Evolutionary conservation across 2,113 vertebrate genomes (phyloP), one percentile per base, ranked within the genome.

Genomic region (Phyllostomus hastatus): DNA sequence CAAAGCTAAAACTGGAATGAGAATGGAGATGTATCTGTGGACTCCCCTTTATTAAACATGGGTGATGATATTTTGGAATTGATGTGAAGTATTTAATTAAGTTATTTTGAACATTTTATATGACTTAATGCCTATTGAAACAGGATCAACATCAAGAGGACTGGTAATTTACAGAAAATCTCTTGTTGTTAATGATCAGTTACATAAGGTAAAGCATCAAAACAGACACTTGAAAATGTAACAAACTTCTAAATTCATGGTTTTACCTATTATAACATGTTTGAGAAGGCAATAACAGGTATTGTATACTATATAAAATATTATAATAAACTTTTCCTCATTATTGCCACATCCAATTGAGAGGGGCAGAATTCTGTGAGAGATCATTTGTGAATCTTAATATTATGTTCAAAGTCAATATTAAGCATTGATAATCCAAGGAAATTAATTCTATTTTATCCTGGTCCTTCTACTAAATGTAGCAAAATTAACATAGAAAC

Each of bases 131-230:
- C 24, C 64, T 76, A 33, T 46, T 79, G 87, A 2, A 38, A 96
- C 22, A 41, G 31, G 28, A 81, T 66, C 75, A 48, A 86, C 4
- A 59, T 91, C 5, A 0, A 69, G 31, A 80, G 35, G 75, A 31
- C 12, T 93, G 31, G 16, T 88, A 90, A 83, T 10, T 0, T 22
- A 87, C 9, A 69, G 67, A 92, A 95, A 96, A 82, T 48, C 15
- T 84, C 82, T 11, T 67, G 46, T 67, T 95, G 93, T 85, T 57
- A 95, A 79, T 85, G 46, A 61, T 69, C 57, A 96, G 28, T 81
- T 93, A 96, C 69, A 96, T 46, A 91, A 66, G 95, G 89, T 94
- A 95, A 97, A 94, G 24, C 31, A 83, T 96, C 41, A 85, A 79
- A 79, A 92, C 11, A 19, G 48, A 10, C 1, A 16, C 85, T 43